Evolutionary conservation across 2,113 vertebrate genomes (phyloP).

Genomic region (Dicrurus megarhynchus): DNA sequence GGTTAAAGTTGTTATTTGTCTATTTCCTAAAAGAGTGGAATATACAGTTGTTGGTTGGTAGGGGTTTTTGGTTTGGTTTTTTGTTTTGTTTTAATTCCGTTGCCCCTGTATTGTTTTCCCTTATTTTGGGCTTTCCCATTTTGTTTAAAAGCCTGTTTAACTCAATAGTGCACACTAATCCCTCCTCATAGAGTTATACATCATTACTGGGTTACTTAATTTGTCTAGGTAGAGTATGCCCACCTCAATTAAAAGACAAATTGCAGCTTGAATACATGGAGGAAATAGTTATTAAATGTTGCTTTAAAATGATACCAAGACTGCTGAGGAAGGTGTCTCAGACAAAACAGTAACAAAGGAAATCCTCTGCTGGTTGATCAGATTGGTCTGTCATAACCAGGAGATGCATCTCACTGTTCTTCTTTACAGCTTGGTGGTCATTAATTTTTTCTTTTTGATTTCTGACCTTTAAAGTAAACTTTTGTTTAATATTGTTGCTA

Average conservation of each 20-base stretch:
- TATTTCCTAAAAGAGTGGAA: not conserved
- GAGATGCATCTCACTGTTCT: accelerated
- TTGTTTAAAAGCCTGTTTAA: not conserved
- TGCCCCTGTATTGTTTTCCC: not conserved
- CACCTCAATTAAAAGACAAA: not conserved
- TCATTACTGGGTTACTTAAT: not conserved
- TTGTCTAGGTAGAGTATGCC: not conserved
- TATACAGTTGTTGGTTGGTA: not conserved
- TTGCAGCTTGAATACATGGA: not conserved
- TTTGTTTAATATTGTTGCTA: not conserved
- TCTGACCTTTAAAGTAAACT: not conserved
- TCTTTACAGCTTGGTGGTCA: not conserved
- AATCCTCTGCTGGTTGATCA: not conserved
- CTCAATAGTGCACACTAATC: accelerated
- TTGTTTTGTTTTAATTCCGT: not conserved
- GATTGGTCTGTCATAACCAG: not conserved
- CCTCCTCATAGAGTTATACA: not conserved
- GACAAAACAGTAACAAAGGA: not conserved
- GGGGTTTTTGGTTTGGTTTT: accelerated
- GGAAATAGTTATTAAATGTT: not conserved
- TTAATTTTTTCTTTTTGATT: not conserved
- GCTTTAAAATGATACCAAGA: not conserved
- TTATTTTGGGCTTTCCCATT: not conserved
- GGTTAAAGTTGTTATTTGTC: not conserved
- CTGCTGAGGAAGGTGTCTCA: not conserved